Evolutionary conservation across 2,797 vertebrate genomes (phyloP).

Genomic region (Pantherophis alleghaniensis): DNA sequence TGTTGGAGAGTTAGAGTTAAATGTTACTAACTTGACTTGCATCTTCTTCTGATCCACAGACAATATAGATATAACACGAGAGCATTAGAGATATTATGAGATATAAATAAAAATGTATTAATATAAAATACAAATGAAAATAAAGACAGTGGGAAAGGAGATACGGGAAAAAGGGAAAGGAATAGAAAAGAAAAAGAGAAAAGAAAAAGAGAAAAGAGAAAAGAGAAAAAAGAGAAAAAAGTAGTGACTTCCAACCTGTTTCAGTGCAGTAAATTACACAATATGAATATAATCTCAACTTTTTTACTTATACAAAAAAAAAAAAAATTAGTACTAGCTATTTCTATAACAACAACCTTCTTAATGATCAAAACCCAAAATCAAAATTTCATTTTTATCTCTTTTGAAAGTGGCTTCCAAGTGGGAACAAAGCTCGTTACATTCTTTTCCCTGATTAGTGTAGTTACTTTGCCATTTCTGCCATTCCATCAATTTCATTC

Average conservation of each 20-base stretch:
- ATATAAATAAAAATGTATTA: not conserved
- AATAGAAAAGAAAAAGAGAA: not conserved
- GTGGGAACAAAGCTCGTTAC: not conserved
- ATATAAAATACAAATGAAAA: not conserved
- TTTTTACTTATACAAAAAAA: not conserved
- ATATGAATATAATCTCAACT: not conserved
- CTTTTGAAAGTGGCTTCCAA: not conserved
- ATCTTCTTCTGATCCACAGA: constrained; percentile 60
- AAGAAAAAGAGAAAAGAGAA: not conserved
- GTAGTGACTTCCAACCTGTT: not conserved
- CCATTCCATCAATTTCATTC: constrained; percentile 23
- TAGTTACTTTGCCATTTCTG: not conserved
- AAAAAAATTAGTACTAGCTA: not conserved
- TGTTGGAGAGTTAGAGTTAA: constrained; percentile 53
- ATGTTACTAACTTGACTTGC: constrained; percentile 60
- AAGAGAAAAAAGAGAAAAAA: not conserved
- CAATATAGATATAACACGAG: constrained; percentile 44
- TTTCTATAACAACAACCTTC: not conserved
- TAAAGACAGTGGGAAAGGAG: not conserved
- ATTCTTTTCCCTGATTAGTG: not conserved
- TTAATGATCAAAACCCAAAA: not conserved
- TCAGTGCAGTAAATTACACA: not conserved
- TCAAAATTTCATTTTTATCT: not conserved
- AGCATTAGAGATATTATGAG: constrained; percentile 57
- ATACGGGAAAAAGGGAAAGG: not conserved